Evolutionary conservation across 1,140 invertebrate species (phyloP), one percentile per base, ranked within the genome.

Genomic region (Cyphomyrmex costatus): DNA sequence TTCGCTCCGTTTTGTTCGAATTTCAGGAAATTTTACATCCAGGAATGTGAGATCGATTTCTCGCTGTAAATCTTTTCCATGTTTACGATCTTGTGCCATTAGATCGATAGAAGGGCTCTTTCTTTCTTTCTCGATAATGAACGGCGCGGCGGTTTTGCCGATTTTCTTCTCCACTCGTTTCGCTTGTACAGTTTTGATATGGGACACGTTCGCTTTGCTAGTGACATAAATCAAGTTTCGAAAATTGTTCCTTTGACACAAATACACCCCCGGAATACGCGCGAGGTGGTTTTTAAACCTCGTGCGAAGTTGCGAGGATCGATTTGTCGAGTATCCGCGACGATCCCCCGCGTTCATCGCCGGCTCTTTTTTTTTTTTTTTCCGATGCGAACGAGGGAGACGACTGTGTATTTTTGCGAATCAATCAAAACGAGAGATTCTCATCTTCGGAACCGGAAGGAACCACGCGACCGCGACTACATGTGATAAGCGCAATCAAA

Each of bases 401-500:
- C 24, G 56, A 33, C 24, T 21, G 36, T 65, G 46, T 66, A 46
- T 42, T 46, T 65, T 78, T 79, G 58, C n/a, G 36, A n/a, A 60
- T 73, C 24, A 74, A 61, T 73, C 46, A 73, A 66, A 79, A 70
- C 30, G 36, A 33, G 53, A 36, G 33, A 73, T 30, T 16, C 19
- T 21, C 6, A 16, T 21, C 27, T 21, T 53, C 56, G 51, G 86
- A 42, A 42, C 78, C 56, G 49, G 33, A 36, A 46, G 30, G 42
- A 74, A 85, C 76, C 84, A 79, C 56, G 53, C 86, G 70, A 51
- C 80, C 68, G 27, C 68, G 27, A 84, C 30, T 70, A 76, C 60
- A 74, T 85, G 79, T 85, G 71, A 85, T 84, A 86, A 86, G 30
- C 65, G 65, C 80, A 74, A 83, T 86, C 76, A 87, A 82, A 74